Percentiles rank a stretch among this genome's conserved stretches.
Evolutionary conservation across 2,797 vertebrate species (phyloP).

Genomic region (Brachyrhaphis roseni): DNA sequence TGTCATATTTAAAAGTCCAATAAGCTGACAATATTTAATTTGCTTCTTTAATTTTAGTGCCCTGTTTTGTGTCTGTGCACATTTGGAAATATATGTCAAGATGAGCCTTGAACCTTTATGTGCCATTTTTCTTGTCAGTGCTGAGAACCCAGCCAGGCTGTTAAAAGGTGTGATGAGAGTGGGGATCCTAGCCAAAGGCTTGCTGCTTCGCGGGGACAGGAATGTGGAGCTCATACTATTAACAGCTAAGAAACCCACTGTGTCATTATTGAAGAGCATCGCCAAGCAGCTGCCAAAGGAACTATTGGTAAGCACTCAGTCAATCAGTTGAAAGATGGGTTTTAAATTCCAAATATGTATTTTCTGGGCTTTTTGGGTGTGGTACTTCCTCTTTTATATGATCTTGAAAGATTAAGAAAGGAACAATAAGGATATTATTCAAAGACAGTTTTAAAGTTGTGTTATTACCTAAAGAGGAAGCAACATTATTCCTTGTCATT

Average conservation of each 20-base stretch:
- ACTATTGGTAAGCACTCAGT: conserved; percentile 75
- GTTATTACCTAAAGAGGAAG: neutral
- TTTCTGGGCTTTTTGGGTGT: neutral
- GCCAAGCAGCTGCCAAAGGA: conserved; percentile 82
- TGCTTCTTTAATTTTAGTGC: neutral
- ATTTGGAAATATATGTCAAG: neutral
- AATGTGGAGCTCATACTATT: conserved; percentile 85
- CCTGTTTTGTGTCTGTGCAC: neutral
- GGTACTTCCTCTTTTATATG: neutral
- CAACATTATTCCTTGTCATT: neutral
- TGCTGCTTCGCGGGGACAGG: conserved; percentile 85
- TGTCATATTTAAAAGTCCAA: neutral
- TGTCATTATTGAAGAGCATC: conserved; percentile 76
- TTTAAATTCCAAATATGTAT: neutral
- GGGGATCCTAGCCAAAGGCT: conserved; percentile 87
- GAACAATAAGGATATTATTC: neutral
- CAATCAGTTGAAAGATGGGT: neutral
- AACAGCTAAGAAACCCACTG: conserved; percentile 85
- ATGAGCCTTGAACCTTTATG: neutral
- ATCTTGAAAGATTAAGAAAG: neutral
- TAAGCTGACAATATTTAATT: neutral
- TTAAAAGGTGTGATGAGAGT: conserved; percentile 88
- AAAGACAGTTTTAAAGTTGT: neutral
- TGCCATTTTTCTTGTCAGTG: conserved; percentile 43
- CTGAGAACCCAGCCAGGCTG: conserved; percentile 65